These are phyloP conservation scores for Drosophila anomelani DNA, from an alignment of 2,888 invertebrate genomes.

Conservation along the genomic window DNA sequence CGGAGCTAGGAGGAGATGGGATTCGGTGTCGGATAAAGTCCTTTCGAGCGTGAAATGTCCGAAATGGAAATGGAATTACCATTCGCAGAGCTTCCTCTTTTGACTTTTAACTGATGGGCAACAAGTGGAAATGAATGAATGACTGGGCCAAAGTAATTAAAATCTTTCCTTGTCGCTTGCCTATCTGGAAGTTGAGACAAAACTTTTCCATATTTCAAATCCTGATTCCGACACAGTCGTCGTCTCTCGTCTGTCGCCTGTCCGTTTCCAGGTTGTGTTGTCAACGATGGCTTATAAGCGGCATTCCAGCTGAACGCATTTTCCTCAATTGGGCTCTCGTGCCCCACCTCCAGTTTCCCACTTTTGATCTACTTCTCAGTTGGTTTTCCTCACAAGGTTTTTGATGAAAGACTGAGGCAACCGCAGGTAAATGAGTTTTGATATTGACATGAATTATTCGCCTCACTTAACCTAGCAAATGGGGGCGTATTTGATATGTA, in stretches of 20 bases:
- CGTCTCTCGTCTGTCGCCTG: conserved; percentile 1
- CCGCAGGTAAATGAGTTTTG: conserved; percentile 75
- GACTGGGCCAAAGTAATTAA: conserved; percentile 62
- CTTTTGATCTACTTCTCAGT: conserved; percentile 54
- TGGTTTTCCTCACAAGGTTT: conserved; percentile 50
- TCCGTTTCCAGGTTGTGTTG: conserved; percentile 42
- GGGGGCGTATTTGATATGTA: conserved; percentile 45
- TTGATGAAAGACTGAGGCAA: conserved; percentile 55
- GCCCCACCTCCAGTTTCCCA: background rate
- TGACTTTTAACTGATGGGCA: conserved; percentile 68
- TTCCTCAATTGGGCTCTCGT: conserved; percentile 4
- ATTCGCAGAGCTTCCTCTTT: conserved; percentile 37
- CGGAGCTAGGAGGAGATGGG: conserved; percentile 2
- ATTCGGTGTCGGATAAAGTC: conserved; percentile 20
- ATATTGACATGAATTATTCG: conserved; percentile 75
- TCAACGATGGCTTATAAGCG: conserved; percentile 57
- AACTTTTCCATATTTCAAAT: conserved; percentile 61
- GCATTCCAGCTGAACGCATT: conserved; percentile 61
- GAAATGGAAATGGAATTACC: conserved; percentile 62
- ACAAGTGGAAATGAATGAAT: conserved; percentile 68
- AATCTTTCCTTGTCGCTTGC: conserved; percentile 38
- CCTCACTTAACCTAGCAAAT: conserved; percentile 64
- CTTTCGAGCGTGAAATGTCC: conserved; percentile 66
- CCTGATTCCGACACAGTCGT: conserved; percentile 34
- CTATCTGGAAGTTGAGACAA: conserved; percentile 41